Evolutionary conservation across 2,888 invertebrate species (phyloP), one percentile per base, ranked within the genome.

Genomic region (Yponomeuta cagnagella): DNA sequence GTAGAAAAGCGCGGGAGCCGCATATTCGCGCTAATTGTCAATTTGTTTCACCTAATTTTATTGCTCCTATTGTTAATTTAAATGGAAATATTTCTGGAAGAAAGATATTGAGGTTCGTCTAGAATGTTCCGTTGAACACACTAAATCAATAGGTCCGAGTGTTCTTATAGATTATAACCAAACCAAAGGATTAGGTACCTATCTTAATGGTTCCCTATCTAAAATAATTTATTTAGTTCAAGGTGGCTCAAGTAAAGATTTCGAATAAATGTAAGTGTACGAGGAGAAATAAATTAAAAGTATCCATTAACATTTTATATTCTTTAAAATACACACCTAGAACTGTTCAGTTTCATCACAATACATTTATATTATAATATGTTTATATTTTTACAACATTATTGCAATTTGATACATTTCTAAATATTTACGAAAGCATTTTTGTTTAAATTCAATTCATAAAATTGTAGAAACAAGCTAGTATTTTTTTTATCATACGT

Each of bases 271-370:
- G 23, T 48, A 12, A 68, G 0, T 2, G 5, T 37, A 68, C 8
- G 10, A 52, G 52, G 31, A 43, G 48, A 65, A 74, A 83, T 82
- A 76, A 85, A 84, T 85, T 79, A 78, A 74, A 75, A 76, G 73
- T 74, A 76, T 86, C 78, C 85, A 87, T 86, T 88, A 90, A 91
- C 90, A 89, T 88, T 89, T 89, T 89, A 86, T 90, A 89, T 88
- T 89, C 83, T 87, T 89, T 90, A 86, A 89, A 90, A 90, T 91
- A 89, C 90, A 90, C 90, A 90, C 89, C 88, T 90, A 90, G 88
- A 89, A 87, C 85, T 83, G 80, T 82, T 80, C 79, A 83, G 83
- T 67, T 82, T 86, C 82, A 88, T 86, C 88, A 85, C 88, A 89
- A 88, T 87, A 89, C 86, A 87, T 86, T 79, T 82, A 82, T 82